Evolutionary conservation across 2,888 invertebrate species (phyloP).

Genomic region (Fragum fragum): DNA sequence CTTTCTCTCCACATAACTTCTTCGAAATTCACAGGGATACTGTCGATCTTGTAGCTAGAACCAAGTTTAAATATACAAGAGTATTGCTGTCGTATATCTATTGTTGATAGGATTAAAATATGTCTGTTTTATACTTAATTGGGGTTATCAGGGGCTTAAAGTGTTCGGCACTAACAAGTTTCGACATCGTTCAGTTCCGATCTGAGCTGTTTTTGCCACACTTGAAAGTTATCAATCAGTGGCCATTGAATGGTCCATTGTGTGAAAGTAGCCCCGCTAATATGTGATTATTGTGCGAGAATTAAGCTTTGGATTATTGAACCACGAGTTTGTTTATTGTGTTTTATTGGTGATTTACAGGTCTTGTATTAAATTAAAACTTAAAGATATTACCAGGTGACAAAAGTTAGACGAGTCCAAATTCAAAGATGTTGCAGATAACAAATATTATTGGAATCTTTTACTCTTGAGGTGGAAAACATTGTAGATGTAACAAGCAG

Average conservation of each 20-base stretch:
- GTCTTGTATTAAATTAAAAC: neutral
- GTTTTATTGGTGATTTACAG: conserved; percentile 8
- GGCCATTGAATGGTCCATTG: neutral
- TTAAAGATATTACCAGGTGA: no score
- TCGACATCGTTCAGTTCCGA: conserved; percentile 9
- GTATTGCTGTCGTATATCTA: neutral
- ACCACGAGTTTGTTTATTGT: neutral
- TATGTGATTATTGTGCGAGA: neutral
- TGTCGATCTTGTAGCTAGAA: neutral
- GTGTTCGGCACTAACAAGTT: neutral
- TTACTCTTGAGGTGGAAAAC: no score
- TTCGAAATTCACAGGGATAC: neutral
- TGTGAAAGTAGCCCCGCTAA: neutral
- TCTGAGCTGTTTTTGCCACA: neutral
- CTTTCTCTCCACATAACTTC: no score
- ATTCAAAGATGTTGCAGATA: no score
- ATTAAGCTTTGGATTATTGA: conserved; percentile 5
- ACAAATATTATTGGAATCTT: no score
- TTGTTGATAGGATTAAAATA: conserved; percentile 4
- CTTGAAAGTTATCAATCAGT: conserved; percentile 9
- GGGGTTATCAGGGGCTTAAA: conserved; percentile 7
- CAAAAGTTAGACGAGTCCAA: no score
- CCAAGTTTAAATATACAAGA: neutral
- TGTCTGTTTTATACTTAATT: neutral
- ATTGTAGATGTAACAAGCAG: no score